Evolutionary conservation across 2,888 invertebrate genomes (phyloP).

Genomic region (Crossocerus cetratus): DNA sequence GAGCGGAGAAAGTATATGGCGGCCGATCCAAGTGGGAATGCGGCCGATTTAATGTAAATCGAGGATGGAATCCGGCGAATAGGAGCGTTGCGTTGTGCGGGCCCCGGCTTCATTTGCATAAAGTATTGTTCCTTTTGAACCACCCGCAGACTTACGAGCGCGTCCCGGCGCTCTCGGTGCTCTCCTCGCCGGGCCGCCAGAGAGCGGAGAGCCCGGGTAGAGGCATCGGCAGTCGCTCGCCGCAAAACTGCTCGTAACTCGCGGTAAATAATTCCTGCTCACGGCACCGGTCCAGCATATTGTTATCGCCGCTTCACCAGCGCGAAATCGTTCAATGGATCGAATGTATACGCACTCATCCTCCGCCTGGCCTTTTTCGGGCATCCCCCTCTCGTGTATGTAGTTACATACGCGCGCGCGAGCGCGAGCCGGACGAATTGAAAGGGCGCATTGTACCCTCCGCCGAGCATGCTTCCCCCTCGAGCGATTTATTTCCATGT

Average conservation of each 20-base stretch:
- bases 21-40: conserved; percentile 25
- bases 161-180: neutral
- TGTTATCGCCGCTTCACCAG: conserved; percentile 11
- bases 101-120: conserved; percentile 51
- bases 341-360: conserved; percentile 4
- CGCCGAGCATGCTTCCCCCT: too few species aligned
- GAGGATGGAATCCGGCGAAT: conserved; percentile 15
- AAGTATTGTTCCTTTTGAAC: conserved; percentile 52
- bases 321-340: conserved; percentile 25
- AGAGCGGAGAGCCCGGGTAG: neutral
- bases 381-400: neutral
- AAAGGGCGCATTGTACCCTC: conserved; percentile 3
- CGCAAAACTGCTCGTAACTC: conserved; percentile 10
- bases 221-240: neutral
- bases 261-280: conserved; percentile 32
- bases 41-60: conserved; percentile 51
- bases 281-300: conserved; percentile 14
- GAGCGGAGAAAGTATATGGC: conserved; percentile 44
- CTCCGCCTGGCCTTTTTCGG: conserved; percentile 1
- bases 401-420: too few species aligned
- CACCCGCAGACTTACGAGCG: conserved; percentile 34
- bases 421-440: neutral
- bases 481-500: too few species aligned
- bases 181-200: too few species aligned
- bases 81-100: neutral